phyloP scores from a whole-genome alignment of 2,888 invertebrate species.

The Prosapia bicincta region DNA sequence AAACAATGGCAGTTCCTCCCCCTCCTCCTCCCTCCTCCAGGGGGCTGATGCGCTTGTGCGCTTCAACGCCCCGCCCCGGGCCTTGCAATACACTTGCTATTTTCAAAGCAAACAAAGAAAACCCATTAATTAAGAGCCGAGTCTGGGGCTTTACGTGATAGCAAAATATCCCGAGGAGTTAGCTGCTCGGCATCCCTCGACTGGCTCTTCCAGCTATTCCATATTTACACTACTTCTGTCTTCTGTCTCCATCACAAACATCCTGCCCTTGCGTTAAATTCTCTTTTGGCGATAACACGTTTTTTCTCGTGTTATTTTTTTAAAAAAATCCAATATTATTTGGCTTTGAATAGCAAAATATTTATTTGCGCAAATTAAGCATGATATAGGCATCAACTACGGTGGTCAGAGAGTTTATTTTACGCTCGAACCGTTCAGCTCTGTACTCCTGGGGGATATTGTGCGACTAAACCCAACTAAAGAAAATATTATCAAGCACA shows the following conservation, averaged over 20 bases:
- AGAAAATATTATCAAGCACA: neutral
- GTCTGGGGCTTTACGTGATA: constrained; percentile 24
- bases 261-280: too few relatives aligned
- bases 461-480: neutral
- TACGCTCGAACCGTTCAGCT: neutral
- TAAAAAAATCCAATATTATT: neutral
- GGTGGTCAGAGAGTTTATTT: neutral
- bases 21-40: neutral
- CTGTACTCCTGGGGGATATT: neutral
- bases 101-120: constrained; percentile 31
- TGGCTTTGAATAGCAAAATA: neutral
- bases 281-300: neutral
- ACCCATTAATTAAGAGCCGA: constrained; percentile 31
- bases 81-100: constrained; percentile 25
- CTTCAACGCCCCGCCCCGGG: constrained; percentile 10
- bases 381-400: neutral
- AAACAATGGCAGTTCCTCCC: neutral
- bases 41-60: constrained; percentile 7
- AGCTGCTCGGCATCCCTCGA: neutral
- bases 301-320: neutral
- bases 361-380: neutral
- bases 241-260: neutral
- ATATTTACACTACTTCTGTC: neutral
- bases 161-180: constrained; percentile 12
- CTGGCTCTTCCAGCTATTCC: neutral